Evolutionary conservation across 1,140 invertebrate species (phyloP), one percentile per base, ranked within the genome.

Genomic region (Harpegnathos saltator): DNA sequence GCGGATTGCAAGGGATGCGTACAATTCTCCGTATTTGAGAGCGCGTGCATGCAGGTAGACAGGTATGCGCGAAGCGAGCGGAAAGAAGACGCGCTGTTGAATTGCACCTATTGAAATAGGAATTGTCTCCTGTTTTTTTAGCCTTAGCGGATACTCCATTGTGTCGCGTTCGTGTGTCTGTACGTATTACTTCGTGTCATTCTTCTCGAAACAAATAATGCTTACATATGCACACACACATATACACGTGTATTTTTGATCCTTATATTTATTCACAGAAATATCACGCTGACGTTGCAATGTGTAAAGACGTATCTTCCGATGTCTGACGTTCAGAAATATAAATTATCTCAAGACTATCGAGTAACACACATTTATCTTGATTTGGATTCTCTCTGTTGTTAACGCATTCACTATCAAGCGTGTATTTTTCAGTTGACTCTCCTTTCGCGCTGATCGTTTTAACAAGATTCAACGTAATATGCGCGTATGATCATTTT

Each of bases 1-100:
- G 61, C 22, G 78, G 68, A 50, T 82, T 82, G 56, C 59, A 74
- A 73, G 66, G 62, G 62, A 63, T 62, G 71, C 58, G 48, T 74
- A 38, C 12, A 61, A n/a, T n/a, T 61, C 24, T 73, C 26, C 38
- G 58, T 68, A 59, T 61, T 59, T 59, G 56, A 50, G 59, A 61
- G 54, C 29, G 48, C 68, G 29, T 52, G 33, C 33, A 19, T 44
- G 12, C n/a, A 33, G 17, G 14, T 75, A 17, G 59, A 9, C 33
- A 54, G 14, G 12, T 54, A 54, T 38, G 54, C 44, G 26, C 15
- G 56, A 73, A 12, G 17, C 56, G 56, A 44, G 44, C 19, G 26
- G 22, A 52, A 52, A 26, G 59, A 24, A 62, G n/a, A 38, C 26
- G 62, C 48, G 26, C 33, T 54, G 61, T 15, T 66, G 74, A 77